These are phyloP conservation scores for Bombus affinis DNA, from an alignment of 1,140 invertebrate species.

Conservation along the genomic window DNA sequence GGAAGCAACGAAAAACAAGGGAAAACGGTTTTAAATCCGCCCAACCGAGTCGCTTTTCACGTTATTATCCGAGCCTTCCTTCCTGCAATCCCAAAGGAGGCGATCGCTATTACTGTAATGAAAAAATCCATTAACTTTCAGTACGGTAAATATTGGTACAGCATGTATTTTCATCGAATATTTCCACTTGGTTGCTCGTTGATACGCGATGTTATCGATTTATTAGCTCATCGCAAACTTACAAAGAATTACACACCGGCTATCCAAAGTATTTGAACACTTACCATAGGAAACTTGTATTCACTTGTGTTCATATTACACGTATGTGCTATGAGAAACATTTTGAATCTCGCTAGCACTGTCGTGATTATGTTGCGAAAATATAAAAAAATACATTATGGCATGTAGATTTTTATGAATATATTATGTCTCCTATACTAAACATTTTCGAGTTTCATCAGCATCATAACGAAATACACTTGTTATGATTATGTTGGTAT, in stretches of 20 bases:
- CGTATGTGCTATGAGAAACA: neutral
- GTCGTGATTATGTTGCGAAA: no score
- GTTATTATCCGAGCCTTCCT: conserved; percentile 39
- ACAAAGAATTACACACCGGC: neutral
- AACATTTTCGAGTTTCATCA: no score
- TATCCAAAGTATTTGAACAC: neutral
- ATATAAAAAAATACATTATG: no score
- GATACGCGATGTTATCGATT: conserved; percentile 21
- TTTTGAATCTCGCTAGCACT: neutral
- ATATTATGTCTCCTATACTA: no score
- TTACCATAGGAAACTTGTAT: neutral
- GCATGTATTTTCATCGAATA: conserved; percentile 48
- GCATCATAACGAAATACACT: no score
- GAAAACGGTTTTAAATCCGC: conserved; percentile 35
- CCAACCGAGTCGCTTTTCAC: neutral
- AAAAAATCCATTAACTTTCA: conserved; percentile 62
- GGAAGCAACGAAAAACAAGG: conserved; percentile 11
- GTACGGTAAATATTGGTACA: conserved; percentile 54
- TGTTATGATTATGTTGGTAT: no score
- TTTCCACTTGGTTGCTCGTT: neutral
- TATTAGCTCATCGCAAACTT: neutral
- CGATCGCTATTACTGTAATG: conserved; percentile 57
- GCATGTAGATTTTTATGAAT: no score
- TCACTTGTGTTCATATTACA: neutral
- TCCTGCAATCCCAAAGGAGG: conserved; percentile 33